A percentile compares a stretch with the other conserved stretches of the same genome.
These are phyloP conservation scores for Hydractinia symbiolongicarpus DNA, from an alignment of 30 jellyfish, hydroid and myxozoan genomes.

Conservation along the genomic window DNA sequence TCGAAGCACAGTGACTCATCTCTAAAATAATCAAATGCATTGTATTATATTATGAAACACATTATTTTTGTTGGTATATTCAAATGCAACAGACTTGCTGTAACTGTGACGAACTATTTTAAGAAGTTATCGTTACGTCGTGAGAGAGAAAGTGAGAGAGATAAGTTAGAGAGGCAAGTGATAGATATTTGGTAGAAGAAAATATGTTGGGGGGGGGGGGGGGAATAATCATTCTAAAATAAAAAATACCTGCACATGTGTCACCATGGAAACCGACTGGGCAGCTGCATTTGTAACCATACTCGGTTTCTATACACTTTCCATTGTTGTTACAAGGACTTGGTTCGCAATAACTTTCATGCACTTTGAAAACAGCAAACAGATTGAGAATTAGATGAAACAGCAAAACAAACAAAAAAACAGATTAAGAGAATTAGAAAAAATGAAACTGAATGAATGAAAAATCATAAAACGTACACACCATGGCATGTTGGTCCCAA, in stretches of 20 bases:
- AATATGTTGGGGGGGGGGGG: no score
- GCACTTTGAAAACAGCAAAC: background rate
- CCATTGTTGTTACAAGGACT: conserved; percentile 74
- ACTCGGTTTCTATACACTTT: conserved; percentile 58
- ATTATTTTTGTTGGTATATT: background rate
- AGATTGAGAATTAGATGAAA: background rate
- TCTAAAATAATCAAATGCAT: conserved; percentile 25
- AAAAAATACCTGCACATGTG: conserved; percentile 63
- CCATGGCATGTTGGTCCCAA: conserved; percentile 72
- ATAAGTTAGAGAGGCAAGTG: no score
- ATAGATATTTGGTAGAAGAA: no score
- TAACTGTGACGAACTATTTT: no score
- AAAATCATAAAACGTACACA: background rate
- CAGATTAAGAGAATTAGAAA: background rate
- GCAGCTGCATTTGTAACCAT: conserved; percentile 64
- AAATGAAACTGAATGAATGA: background rate
- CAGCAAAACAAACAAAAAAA: background rate
- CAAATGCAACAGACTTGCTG: background rate
- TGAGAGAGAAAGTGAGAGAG: no score
- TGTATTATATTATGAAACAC: background rate
- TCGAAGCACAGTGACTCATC: conserved; percentile 55
- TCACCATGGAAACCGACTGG: conserved; percentile 45
- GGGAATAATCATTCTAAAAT: background rate
- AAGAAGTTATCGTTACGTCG: no score
- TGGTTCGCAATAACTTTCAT: conserved; percentile 52